Evolutionary conservation across 1,140 invertebrate species (phyloP).

Genomic region (Leptinotarsa defecta): DNA sequence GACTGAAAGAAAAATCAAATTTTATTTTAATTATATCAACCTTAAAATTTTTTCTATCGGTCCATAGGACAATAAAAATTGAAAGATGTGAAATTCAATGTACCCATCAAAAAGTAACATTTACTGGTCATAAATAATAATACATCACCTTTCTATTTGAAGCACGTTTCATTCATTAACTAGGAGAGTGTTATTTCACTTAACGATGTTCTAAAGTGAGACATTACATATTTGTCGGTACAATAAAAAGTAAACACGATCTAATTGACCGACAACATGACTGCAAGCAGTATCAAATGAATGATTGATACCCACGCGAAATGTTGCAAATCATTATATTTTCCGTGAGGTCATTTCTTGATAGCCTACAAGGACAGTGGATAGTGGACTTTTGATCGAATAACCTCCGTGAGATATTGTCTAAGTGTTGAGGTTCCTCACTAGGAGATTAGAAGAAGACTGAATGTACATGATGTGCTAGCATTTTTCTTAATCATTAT

Average conservation of each 20-base stretch:
- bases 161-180: neutral
- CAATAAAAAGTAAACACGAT: neutral
- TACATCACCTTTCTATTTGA: neutral
- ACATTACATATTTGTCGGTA: neutral
- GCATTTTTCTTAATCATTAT: too few species aligned
- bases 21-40: too few species aligned
- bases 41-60: too few species aligned
- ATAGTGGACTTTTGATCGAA: neutral
- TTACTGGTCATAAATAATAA: neutral
- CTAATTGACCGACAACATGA: slow-evolving; percentile 1
- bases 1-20: too few species aligned
- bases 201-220: neutral
- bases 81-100: too few species aligned
- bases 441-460: too few species aligned
- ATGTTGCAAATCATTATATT: slow-evolving; percentile 2
- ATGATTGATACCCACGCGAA: neutral
- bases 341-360: slow-evolving; percentile 5
- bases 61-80: too few species aligned
- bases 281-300: neutral
- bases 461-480: too few species aligned
- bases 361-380: neutral
- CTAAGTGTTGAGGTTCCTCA: too few species aligned
- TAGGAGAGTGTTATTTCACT: neutral
- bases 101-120: neutral
- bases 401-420: too few species aligned